phyloP scores from a whole-genome alignment of 2,113 vertebrate species.

The Micronycteris hirsuta region DNA sequence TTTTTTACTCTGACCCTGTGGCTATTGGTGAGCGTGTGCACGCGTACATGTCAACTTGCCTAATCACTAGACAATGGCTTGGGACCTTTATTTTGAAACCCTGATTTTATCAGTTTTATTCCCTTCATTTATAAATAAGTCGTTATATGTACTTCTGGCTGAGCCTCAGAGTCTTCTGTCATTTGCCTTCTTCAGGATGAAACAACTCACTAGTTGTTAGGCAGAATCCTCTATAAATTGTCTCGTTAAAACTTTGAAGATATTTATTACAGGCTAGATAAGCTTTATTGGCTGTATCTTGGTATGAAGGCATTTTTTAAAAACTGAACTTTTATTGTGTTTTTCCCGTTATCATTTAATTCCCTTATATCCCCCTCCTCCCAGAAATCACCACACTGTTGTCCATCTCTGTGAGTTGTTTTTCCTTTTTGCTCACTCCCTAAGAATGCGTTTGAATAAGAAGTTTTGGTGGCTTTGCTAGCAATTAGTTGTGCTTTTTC shows the following conservation, averaged over 20 bases:
- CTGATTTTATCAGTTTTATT: neutral
- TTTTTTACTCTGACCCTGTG: neutral
- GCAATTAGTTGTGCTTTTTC: neutral
- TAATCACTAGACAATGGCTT: neutral
- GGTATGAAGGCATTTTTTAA: neutral
- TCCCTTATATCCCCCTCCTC: too few relatives aligned
- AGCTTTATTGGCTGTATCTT: neutral
- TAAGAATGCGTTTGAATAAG: neutral
- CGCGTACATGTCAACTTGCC: neutral
- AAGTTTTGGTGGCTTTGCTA: conserved; percentile 3
- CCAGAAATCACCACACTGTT: too few relatives aligned
- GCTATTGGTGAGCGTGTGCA: neutral
- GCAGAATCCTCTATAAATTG: neutral
- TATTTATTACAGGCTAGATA: neutral
- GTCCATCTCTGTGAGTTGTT: too few relatives aligned
- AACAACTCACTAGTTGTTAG: neutral
- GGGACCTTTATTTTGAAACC: conserved; percentile 39
- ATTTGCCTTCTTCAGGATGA: conserved; percentile 6
- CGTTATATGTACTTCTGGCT: neutral
- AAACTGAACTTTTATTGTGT: too few relatives aligned
- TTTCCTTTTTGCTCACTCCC: too few relatives aligned
- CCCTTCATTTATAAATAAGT: neutral
- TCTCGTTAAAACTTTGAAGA: neutral
- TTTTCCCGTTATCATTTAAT: too few relatives aligned
- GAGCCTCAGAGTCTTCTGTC: neutral